These are phyloP conservation scores for Xestia ashworthii DNA, from an alignment of 2,888 invertebrate species.

Conservation along the genomic window DNA sequence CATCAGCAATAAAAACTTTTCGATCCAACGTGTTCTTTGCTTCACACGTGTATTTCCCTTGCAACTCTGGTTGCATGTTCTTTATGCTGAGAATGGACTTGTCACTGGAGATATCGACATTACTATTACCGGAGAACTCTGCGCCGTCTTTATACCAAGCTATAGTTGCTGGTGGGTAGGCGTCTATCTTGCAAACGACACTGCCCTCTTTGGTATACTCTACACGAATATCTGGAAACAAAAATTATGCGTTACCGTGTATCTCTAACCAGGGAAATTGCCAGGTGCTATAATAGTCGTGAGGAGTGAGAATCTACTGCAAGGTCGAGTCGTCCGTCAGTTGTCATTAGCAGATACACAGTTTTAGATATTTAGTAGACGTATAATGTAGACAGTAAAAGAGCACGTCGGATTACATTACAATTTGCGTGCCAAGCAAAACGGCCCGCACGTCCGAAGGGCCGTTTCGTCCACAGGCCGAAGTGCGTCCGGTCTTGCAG, in stretches of 20 bases:
- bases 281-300: background rate
- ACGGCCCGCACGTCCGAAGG: too few species aligned
- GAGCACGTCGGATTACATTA: too few species aligned
- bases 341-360: background rate
- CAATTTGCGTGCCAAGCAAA: too few species aligned
- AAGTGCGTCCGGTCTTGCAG: too few species aligned
- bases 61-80: conserved; percentile 65
- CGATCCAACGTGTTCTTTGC: conserved; percentile 64
- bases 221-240: conserved; percentile 55
- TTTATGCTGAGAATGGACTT: conserved; percentile 68
- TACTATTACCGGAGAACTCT: conserved; percentile 49
- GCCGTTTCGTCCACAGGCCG: too few species aligned
- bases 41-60: conserved; percentile 71
- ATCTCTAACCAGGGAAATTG: background rate
- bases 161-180: conserved; percentile 72
- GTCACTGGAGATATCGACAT: conserved; percentile 66
- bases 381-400: too few species aligned
- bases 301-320: background rate
- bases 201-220: conserved; percentile 63
- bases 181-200: conserved; percentile 70
- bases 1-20: conserved; percentile 60
- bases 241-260: background rate
- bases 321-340: background rate
- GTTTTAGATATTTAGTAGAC: background rate
- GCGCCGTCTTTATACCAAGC: conserved; percentile 70